Evolutionary conservation across 2,113 vertebrate species (phyloP).

Genomic region (Pithys albifrons): DNA sequence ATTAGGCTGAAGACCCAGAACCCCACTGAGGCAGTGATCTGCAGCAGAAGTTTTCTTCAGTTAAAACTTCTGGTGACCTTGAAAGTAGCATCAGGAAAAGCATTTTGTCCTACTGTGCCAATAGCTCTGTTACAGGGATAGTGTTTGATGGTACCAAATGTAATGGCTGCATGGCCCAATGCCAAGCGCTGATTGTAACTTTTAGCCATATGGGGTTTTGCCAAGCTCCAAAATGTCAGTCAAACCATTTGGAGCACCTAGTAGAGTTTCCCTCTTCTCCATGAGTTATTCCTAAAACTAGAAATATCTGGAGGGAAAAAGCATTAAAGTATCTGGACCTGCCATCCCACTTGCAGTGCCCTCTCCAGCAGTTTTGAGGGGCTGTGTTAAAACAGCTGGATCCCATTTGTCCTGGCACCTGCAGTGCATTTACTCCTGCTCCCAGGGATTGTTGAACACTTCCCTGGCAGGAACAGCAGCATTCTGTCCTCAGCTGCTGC

Average conservation of each 20-base stretch:
- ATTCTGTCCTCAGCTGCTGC: neutral
- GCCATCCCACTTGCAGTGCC: neutral
- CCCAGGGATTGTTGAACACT: neutral
- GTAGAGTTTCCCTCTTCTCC: neutral
- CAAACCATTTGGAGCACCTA: accelerated
- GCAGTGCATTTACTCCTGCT: neutral
- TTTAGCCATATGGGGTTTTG: neutral
- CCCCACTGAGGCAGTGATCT: neutral
- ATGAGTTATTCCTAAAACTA: neutral
- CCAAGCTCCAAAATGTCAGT: neutral
- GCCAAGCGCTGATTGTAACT: neutral
- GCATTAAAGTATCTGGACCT: neutral
- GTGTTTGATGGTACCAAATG: neutral
- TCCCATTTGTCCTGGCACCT: neutral
- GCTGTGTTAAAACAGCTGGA: neutral
- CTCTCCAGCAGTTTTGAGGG: neutral
- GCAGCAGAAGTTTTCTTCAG: neutral
- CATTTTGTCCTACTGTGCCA: neutral
- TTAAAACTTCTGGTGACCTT: neutral
- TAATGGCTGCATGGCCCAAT: neutral
- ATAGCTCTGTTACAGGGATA: neutral
- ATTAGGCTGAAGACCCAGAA: neutral
- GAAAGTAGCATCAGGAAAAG: neutral
- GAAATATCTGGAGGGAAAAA: neutral
- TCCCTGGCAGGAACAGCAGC: neutral